These are phyloP conservation scores for Tridacna gigas DNA, from an alignment of 2,888 invertebrate species.

Conservation along the genomic window DNA sequence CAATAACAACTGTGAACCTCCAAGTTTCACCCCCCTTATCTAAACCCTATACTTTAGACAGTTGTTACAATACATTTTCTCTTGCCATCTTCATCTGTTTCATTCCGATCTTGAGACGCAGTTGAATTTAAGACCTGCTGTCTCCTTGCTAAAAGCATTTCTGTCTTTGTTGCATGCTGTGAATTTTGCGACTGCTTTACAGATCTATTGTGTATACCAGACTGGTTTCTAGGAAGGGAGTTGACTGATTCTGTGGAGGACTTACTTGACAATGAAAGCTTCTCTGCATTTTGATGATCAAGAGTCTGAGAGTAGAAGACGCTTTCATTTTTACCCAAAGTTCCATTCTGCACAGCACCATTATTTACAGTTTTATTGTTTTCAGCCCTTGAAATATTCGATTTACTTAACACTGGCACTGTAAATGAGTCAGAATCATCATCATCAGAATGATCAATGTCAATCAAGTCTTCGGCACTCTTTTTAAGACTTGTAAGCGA, in stretches of 20 bases:
- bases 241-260: slow-evolving; percentile 2
- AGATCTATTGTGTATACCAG: slow-evolving; percentile 36
- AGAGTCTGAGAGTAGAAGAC: slow-evolving; percentile 19
- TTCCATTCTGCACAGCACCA: slow-evolving; percentile 21
- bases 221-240: not conserved
- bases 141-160: slow-evolving; percentile 82
- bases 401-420: not conserved
- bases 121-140: slow-evolving; percentile 62
- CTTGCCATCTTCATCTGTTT: slow-evolving; percentile 56
- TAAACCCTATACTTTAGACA: slow-evolving; percentile 44
- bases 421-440: slow-evolving; percentile 6
- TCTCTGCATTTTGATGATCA: slow-evolving; percentile 13
- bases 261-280: slow-evolving; percentile 12
- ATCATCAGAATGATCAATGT: slow-evolving; percentile 61
- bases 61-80: slow-evolving; percentile 67
- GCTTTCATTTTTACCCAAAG: slow-evolving; percentile 23
- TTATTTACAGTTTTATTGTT: not conserved
- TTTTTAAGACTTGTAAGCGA: slow-evolving; percentile 61
- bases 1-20: not conserved
- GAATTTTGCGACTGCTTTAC: slow-evolving; percentile 41
- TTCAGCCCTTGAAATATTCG: not conserved
- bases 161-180: slow-evolving; percentile 80
- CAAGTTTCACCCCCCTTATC: not conserved
- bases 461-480: slow-evolving; percentile 61
- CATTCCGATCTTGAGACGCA: slow-evolving; percentile 23